These are phyloP conservation scores for Myrmecobius fasciatus DNA, from an alignment of 2,113 vertebrate genomes.

Conservation along the genomic window DNA sequence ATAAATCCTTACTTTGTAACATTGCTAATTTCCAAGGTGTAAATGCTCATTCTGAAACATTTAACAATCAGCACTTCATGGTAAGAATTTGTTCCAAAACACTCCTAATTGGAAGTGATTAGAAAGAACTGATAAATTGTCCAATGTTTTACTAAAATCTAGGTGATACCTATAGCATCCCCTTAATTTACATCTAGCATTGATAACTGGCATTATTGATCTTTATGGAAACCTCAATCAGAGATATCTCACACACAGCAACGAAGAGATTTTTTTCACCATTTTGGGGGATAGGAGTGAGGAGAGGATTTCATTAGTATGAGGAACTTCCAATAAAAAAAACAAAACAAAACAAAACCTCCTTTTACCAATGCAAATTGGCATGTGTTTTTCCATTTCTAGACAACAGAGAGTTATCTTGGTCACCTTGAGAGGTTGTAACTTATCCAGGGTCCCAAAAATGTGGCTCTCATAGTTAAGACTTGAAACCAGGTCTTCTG, in stretches of 20 bases:
- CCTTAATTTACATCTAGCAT: background rate
- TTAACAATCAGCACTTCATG: background rate
- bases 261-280: background rate
- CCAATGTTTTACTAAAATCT: background rate
- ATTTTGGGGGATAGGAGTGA: background rate
- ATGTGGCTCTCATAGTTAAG: background rate
- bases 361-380: background rate
- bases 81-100: background rate
- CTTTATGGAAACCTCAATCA: background rate
- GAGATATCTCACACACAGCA: background rate
- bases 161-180: background rate
- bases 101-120: background rate
- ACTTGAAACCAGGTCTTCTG: slow-evolving; percentile 3
- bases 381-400: background rate
- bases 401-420: background rate
- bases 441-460: background rate
- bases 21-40: background rate
- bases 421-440: background rate
- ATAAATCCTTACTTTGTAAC: background rate
- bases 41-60: background rate
- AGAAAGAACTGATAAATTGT: background rate
- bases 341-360: too few relatives aligned
- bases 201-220: background rate
- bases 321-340: background rate
- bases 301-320: background rate